Conservation (phyloP, 2,888 invertebrate genomes). For the Sphinx pinastri region DNA sequence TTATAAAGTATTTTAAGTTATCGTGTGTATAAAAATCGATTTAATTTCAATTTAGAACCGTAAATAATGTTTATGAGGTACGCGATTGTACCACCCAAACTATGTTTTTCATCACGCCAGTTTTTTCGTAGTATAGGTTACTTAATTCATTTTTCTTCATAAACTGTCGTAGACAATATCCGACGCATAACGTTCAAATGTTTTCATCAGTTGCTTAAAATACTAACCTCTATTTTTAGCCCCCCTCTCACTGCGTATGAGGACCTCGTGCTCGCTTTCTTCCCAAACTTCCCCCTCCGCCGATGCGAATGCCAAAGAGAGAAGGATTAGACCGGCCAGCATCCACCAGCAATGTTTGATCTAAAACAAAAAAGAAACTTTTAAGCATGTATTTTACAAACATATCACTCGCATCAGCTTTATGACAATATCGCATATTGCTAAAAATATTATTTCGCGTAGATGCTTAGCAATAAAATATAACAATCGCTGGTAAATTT, state of each 20-base stretch:
- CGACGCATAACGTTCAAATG: background rate
- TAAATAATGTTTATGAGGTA: no score
- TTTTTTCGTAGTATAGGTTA: no score
- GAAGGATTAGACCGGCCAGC: conserved; percentile 77
- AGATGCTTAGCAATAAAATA: background rate
- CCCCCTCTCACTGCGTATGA: conserved; percentile 91
- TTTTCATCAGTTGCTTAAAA: conserved; percentile 13
- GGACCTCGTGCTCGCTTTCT: conserved; percentile 91
- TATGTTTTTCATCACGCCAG: no score
- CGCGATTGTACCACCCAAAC: no score
- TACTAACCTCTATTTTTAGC: conserved; percentile 88
- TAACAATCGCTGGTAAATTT: background rate
- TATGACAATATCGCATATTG: background rate
- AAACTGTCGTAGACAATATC: background rate
- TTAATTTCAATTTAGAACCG: no score
- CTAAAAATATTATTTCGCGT: conserved; percentile 1
- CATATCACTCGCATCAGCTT: background rate
- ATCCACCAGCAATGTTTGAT: conserved; percentile 69
- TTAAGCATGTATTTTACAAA: no score
- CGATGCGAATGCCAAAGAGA: conserved; percentile 75
- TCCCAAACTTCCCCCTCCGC: conserved; percentile 90
- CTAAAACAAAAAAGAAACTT: conserved; percentile 42
- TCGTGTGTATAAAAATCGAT: no score
- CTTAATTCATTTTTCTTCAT: no score
- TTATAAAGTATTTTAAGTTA: no score